Base-by-base conservation (phyloP, 2,888 invertebrate genomes). In the Drosophila kanekoi region DNA sequence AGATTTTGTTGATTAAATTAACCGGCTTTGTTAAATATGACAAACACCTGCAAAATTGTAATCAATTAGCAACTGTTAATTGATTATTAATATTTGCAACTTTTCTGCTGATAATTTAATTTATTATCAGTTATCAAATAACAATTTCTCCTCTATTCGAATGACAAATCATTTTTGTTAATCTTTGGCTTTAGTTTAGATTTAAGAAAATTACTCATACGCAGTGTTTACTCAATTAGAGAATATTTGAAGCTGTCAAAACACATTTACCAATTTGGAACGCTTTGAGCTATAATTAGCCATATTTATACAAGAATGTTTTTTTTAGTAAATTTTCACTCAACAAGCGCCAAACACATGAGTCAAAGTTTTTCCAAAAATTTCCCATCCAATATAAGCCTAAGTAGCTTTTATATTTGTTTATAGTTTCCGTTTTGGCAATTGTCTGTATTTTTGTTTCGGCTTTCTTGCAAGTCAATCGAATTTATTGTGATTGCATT, bases 331-430 rank as follows among this genome's bases (percentile, higher is more conserved):
- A n/a, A 53, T 49, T 49, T 56, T 43, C 54, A 37, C 38, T 57
- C 41, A 40, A 13, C 40, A 20, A 16, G 28, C 16, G n/a, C n/a
- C 49, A 28, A 32, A n/a, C 18, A 37, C 35, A 72, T 59, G 58
- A 71, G 38, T 74, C 51, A 71, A 71, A 38, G 51, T 44, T 20
- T 61, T 54, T 54, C n/a, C 35, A 51, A 58, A 44, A n/a, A 43
- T 51, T 53, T 28, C 11, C 38, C 28, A 59, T 41, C 68, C 33
- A 41, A 47, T 52, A 47, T 47, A 40, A 10, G 11, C 13, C 10
- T 53, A 58, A 44, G 33, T 47, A 37, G 35, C 13, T 45, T 52
- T 18, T 18, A 38, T 49, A 32, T 54, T 62, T 75, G 47, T 66
- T 66, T 66, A 56, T 57, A 13, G 20, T 58, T 52, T 37, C 3